phyloP scores from a whole-genome alignment of 1,140 invertebrate genomes.

The Orchestia grillus region DNA sequence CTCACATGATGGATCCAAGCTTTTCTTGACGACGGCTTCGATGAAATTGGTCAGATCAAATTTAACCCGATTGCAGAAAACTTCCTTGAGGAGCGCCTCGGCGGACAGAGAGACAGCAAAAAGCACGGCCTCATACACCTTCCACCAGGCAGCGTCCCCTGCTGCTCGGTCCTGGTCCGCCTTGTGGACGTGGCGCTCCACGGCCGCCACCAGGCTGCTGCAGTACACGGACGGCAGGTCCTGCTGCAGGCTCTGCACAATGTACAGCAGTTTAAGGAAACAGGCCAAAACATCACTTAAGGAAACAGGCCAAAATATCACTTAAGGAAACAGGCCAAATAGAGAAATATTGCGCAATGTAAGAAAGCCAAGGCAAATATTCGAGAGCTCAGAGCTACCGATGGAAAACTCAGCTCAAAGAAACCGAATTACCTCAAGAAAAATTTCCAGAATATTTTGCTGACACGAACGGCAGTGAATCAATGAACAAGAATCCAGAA shows the following conservation, averaged over 20 bases:
- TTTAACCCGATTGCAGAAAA: slow-evolving; percentile 74
- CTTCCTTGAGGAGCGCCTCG: slow-evolving; percentile 74
- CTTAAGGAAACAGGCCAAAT: neutral
- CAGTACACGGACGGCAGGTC: slow-evolving; percentile 66
- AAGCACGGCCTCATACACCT: slow-evolving; percentile 80
- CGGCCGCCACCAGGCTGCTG: slow-evolving; percentile 76
- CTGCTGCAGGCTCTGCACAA: neutral
- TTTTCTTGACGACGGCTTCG: slow-evolving; percentile 73
- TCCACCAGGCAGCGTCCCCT: slow-evolving; percentile 80
- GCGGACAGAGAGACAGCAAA: slow-evolving; percentile 73
- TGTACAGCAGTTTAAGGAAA: neutral
- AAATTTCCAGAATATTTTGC: neutral
- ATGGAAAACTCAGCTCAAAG: neutral
- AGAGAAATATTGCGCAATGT: neutral
- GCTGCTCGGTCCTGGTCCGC: slow-evolving; percentile 72
- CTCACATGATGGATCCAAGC: slow-evolving; percentile 73
- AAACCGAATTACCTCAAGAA: neutral
- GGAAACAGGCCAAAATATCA: too few species aligned
- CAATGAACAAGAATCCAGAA: neutral
- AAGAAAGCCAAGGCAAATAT: neutral
- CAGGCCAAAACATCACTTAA: too few species aligned
- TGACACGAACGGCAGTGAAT: neutral
- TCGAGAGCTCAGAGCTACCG: neutral
- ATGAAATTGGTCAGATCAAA: slow-evolving; percentile 81
- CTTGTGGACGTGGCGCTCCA: slow-evolving; percentile 78